phyloP scores from a whole-genome alignment of 2,888 invertebrate species.

The Apamea crenata region DNA sequence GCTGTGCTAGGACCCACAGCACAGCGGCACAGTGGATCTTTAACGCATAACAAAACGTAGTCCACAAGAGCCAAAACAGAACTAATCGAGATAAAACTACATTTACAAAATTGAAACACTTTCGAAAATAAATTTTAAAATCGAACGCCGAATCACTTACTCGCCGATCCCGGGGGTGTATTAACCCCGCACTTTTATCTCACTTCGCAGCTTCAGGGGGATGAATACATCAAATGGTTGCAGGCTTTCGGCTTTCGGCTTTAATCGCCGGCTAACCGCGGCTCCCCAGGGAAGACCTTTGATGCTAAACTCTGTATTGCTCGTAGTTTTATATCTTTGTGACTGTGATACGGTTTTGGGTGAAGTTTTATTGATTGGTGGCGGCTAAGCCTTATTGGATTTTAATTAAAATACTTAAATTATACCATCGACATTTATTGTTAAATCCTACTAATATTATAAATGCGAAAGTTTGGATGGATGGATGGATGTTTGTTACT shows the following conservation, averaged over 20 bases:
- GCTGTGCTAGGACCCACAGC: neutral
- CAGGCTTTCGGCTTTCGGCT: slow-evolving; percentile 72
- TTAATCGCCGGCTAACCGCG: slow-evolving; percentile 83
- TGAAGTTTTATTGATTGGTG: slow-evolving; percentile 34
- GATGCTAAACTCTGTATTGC: slow-evolving; percentile 71
- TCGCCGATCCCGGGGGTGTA: slow-evolving; percentile 72
- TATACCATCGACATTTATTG: neutral
- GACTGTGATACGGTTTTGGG: slow-evolving; percentile 32
- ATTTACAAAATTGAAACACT: slow-evolving; percentile 50
- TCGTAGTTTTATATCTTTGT: slow-evolving; percentile 62
- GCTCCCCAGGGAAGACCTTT: slow-evolving; percentile 75
- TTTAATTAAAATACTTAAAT: neutral
- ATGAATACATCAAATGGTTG: slow-evolving; percentile 85
- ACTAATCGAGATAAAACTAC: slow-evolving; percentile 49
- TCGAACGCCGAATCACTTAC: slow-evolving; percentile 74
- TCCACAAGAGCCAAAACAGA: neutral
- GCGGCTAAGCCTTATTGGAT: neutral
- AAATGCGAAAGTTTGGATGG: too few species aligned
- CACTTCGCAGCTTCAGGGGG: slow-evolving; percentile 71
- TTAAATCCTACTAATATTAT: too few species aligned
- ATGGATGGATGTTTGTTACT: too few species aligned
- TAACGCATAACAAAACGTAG: neutral
- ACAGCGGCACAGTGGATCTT: neutral
- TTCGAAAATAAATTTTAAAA: slow-evolving; percentile 66
- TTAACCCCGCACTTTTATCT: slow-evolving; percentile 78